Percentiles rank a stretch among this genome's conserved stretches.
Evolutionary conservation across 2,797 vertebrate genomes (phyloP).

Genomic region (Acanthurus leucopareius): DNA sequence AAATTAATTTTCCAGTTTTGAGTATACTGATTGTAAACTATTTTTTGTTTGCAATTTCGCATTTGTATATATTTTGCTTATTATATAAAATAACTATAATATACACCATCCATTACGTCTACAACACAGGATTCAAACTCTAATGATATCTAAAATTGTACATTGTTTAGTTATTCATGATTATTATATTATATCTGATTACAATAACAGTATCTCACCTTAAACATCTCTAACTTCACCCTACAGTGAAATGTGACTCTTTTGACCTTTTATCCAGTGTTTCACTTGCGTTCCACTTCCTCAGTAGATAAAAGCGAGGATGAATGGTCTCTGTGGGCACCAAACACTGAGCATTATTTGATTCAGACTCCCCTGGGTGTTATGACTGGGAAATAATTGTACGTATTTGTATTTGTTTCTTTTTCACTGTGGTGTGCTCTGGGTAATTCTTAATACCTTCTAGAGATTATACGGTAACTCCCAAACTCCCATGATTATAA

Average conservation of each 20-base stretch:
- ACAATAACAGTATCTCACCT: constrained; percentile 3
- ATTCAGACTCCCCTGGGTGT: constrained; percentile 80
- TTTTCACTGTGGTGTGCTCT: constrained; percentile 81
- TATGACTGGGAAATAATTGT: constrained; percentile 84
- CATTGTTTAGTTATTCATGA: constrained; percentile 18
- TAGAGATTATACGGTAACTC: constrained; percentile 86
- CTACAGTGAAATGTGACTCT: constrained; percentile 58
- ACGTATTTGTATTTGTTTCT: constrained; percentile 85
- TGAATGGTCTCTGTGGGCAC: constrained; percentile 78
- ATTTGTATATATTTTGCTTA: background rate
- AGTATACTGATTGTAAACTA: background rate
- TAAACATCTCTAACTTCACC: constrained; percentile 43
- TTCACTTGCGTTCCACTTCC: constrained; percentile 67
- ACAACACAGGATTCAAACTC: constrained; percentile 14
- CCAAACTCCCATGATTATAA: constrained; percentile 88
- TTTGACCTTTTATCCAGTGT: constrained; percentile 72
- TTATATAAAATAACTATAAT: background rate
- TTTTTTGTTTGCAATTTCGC: background rate
- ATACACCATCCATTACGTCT: constrained; percentile 11
- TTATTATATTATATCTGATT: constrained; percentile 24
- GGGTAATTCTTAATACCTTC: constrained; percentile 87
- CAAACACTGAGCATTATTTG: constrained; percentile 80
- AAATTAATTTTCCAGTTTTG: background rate
- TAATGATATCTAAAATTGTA: constrained; percentile 2
- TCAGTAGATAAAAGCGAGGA: constrained; percentile 76